Evolutionary conservation across 1,140 invertebrate genomes (phyloP).

Genomic region (Latrodectus geometricus): DNA sequence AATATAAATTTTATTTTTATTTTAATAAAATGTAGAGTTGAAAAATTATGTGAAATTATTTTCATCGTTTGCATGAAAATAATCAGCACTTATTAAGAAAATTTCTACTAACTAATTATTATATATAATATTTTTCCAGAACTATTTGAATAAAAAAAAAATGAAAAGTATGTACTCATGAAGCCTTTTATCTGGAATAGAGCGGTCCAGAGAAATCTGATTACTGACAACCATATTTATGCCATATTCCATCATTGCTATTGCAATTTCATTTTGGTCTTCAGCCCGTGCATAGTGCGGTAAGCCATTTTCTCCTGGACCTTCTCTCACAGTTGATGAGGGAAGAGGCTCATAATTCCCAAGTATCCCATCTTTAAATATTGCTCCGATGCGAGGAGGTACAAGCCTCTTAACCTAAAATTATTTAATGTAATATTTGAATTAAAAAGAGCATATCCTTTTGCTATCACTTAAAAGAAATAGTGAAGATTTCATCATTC

Average conservation of each 20-base stretch:
- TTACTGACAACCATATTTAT: slow-evolving; percentile 98
- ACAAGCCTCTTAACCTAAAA: slow-evolving; percentile 2
- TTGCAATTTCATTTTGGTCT: slow-evolving; percentile 80
- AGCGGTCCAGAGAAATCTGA: slow-evolving; percentile 85
- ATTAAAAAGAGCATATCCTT: neutral
- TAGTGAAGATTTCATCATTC: neutral
- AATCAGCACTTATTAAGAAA: no score
- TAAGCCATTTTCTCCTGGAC: slow-evolving; percentile 87
- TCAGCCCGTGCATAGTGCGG: slow-evolving; percentile 77
- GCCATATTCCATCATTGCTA: slow-evolving; percentile 88
- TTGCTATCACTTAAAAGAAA: neutral
- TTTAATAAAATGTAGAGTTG: no score
- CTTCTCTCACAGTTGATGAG: slow-evolving; percentile 73
- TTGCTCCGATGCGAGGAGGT: slow-evolving; percentile 63
- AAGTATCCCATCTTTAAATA: slow-evolving; percentile 65
- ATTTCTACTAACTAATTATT: no score
- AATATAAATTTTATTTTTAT: no score
- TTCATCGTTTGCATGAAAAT: no score
- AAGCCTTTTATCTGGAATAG: slow-evolving; percentile 87
- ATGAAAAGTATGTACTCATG: slow-evolving; percentile 76
- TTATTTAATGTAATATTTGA: neutral
- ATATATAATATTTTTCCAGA: no score
- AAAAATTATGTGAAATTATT: no score
- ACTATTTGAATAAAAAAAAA: neutral
- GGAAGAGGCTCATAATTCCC: slow-evolving; percentile 73